A percentile compares a stretch with the other conserved stretches of the same genome.
Conservation (phyloP, 2,113 vertebrate genomes). For the Strigops habroptila region DNA sequence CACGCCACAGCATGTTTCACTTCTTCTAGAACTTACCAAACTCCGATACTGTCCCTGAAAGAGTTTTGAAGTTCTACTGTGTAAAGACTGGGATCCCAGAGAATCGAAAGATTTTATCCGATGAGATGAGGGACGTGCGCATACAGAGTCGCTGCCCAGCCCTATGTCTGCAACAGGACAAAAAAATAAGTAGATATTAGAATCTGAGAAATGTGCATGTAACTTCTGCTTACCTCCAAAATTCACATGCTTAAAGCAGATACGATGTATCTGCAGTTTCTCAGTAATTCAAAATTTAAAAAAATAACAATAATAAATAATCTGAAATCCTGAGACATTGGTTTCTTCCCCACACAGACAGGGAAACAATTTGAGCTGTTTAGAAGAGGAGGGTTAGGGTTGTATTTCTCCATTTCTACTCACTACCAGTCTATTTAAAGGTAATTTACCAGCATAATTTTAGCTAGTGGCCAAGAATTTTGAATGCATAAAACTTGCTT, state of each 20-base stretch:
- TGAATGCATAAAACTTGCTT: background rate
- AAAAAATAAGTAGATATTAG: background rate
- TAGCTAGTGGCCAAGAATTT: slow-evolving; percentile 11
- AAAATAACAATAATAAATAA: background rate
- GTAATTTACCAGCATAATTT: slow-evolving; percentile 42
- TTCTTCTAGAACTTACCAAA: slow-evolving; percentile 81
- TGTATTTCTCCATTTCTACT: background rate
- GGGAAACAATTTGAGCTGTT: background rate
- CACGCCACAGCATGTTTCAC: background rate
- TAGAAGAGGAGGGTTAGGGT: background rate
- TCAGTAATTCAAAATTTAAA: background rate
- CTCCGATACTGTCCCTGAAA: slow-evolving; percentile 96
- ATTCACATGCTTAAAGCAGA: background rate
- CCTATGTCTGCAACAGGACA: slow-evolving; percentile 84
- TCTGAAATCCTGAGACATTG: background rate
- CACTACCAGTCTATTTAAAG: slow-evolving; percentile 3
- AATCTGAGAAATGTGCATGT: background rate
- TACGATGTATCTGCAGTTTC: background rate
- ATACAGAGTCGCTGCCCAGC: slow-evolving; percentile 94
- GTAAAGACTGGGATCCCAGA: slow-evolving; percentile 86
- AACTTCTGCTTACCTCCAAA: background rate
- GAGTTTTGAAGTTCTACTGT: slow-evolving; percentile 89
- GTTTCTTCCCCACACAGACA: background rate
- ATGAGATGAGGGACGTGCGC: slow-evolving; percentile 87
- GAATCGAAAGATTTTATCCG: slow-evolving; percentile 97